Evolutionary conservation across 2,113 vertebrate species (phyloP).

Genomic region (Miniopterus natalensis): DNA sequence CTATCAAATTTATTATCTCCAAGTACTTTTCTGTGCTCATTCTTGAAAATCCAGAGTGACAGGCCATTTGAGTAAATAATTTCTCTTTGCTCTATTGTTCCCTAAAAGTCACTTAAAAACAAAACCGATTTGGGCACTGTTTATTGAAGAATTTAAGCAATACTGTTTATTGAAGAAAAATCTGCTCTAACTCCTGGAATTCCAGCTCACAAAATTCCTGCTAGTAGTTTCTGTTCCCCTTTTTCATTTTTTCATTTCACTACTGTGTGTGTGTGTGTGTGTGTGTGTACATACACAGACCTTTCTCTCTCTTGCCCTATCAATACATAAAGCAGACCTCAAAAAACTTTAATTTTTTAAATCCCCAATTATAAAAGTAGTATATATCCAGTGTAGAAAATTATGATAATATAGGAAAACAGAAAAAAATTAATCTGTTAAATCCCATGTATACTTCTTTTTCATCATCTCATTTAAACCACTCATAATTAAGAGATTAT

Average conservation of each 20-base stretch:
- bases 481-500: neutral
- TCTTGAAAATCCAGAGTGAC: constrained; percentile 68
- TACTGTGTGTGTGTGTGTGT: neutral
- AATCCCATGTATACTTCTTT: neutral
- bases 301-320: neutral
- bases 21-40: constrained; percentile 70
- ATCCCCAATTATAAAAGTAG: neutral
- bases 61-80: constrained; percentile 64
- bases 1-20: constrained; percentile 62
- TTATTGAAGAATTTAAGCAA: constrained; percentile 20
- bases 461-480: neutral
- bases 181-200: constrained; percentile 15
- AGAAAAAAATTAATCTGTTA: neutral
- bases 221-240: neutral
- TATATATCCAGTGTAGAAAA: neutral
- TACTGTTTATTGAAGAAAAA: constrained; percentile 19
- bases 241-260: neutral
- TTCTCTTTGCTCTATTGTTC: constrained; percentile 23
- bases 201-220: neutral
- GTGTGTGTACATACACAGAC: neutral
- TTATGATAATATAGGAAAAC: neutral
- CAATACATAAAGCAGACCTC: neutral
- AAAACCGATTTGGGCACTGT: neutral
- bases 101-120: constrained; percentile 46
- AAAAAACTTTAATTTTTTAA: neutral